Evolutionary conservation across 2,888 invertebrate species (phyloP).

Genomic region (Drosophila fungiperda): DNA sequence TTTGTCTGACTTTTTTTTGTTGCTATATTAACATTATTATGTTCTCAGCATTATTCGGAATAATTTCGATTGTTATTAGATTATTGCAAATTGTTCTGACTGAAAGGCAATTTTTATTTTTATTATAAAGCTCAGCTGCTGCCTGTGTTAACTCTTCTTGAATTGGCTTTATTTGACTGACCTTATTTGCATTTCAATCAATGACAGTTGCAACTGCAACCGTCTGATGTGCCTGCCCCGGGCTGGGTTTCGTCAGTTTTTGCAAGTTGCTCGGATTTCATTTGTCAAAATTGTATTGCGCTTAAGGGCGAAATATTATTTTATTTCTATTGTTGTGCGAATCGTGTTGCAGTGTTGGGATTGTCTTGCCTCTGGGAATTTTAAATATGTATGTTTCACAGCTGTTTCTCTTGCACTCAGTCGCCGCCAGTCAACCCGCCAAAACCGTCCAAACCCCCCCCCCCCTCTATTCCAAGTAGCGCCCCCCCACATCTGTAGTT

Average conservation of each 20-base stretch:
- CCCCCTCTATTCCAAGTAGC: constrained; percentile 8
- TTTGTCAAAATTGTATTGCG: constrained; percentile 67
- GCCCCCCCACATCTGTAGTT: constrained; percentile 20
- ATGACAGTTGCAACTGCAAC: constrained; percentile 24
- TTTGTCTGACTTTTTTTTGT: neutral
- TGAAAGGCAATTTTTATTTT: neutral
- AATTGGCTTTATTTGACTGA: constrained; percentile 18
- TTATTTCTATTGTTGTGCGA: constrained; percentile 34
- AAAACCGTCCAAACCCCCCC: neutral
- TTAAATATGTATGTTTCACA: constrained; percentile 64
- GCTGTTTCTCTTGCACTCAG: constrained; percentile 49
- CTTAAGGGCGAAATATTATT: constrained; percentile 36
- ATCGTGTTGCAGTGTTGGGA: constrained; percentile 32
- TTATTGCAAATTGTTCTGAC: neutral
- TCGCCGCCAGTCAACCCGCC: constrained; percentile 31
- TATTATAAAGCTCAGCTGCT: constrained; percentile 8
- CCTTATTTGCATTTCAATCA: constrained; percentile 30
- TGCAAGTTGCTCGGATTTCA: constrained; percentile 42
- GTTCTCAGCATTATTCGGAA: neutral
- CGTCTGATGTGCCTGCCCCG: constrained; percentile 3
- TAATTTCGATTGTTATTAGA: neutral
- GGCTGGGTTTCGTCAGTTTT: constrained; percentile 12
- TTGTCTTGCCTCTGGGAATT: constrained; percentile 53
- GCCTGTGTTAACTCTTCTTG: constrained; percentile 15
- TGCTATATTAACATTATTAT: no score